Evolutionary conservation across 1,140 invertebrate species (phyloP).

Genomic region (Drosophila littoralis): DNA sequence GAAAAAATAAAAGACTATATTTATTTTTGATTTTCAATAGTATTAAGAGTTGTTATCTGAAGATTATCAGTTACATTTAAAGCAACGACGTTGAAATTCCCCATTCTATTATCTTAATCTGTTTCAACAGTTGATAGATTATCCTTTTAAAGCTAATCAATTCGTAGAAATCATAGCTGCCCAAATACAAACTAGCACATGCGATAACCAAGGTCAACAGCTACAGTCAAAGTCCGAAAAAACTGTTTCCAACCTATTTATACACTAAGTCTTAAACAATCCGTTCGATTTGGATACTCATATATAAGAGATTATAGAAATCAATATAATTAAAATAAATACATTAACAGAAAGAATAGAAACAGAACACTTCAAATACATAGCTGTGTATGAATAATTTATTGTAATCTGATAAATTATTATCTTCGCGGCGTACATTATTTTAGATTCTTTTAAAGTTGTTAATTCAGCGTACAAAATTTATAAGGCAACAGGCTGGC

Average conservation of each 20-base stretch:
- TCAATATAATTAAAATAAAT: not conserved
- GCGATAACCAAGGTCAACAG: not conserved
- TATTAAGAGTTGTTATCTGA: no score
- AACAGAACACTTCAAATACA: no score
- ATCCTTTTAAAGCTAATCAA: not conserved
- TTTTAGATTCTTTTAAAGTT: no score
- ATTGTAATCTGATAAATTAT: no score
- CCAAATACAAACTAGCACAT: not conserved
- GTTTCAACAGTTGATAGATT: not conserved
- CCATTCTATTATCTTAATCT: not conserved
- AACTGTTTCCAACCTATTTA: not conserved
- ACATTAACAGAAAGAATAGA: no score
- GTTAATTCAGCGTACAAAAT: no score
- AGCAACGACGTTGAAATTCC: not conserved
- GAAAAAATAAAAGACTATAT: not conserved
- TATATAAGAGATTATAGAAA: not conserved
- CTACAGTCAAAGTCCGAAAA: conserved; percentile 8
- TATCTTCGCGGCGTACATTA: no score
- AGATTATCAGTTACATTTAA: not conserved
- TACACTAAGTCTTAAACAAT: conserved; percentile 6
- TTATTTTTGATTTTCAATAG: not conserved
- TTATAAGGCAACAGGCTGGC: no score
- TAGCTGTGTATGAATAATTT: no score
- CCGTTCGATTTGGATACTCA: not conserved
- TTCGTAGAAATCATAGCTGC: conserved; percentile 1